Percentiles rank a stretch among this genome's conserved stretches.
These are phyloP conservation scores for Ischnus inquisitorius DNA, from an alignment of 2,888 invertebrate genomes.

Conservation along the genomic window DNA sequence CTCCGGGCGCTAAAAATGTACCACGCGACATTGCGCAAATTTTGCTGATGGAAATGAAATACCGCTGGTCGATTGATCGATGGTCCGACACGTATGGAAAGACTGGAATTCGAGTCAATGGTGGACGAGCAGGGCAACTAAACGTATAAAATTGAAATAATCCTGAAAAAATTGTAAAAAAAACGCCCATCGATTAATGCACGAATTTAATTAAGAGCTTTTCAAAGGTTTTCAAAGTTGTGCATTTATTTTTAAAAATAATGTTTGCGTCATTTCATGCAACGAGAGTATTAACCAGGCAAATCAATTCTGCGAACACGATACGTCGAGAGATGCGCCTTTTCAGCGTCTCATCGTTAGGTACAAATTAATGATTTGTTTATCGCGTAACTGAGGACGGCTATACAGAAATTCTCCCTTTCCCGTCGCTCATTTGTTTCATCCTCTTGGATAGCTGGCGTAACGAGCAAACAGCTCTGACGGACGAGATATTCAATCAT, in stretches of 20 bases:
- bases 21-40: conserved; percentile 11
- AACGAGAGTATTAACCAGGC: too few species aligned
- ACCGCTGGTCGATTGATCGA: conserved; percentile 19
- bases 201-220: too few species aligned
- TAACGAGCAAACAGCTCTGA: conserved; percentile 24
- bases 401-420: neutral
- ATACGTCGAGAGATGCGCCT: neutral
- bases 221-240: too few species aligned
- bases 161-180: too few species aligned
- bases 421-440: neutral
- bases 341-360: neutral
- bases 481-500: neutral
- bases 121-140: neutral
- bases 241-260: too few species aligned
- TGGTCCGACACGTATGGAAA: neutral
- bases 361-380: conserved; percentile 9
- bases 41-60: conserved; percentile 3
- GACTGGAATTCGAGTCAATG: neutral
- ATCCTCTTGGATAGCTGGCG: conserved; percentile 4
- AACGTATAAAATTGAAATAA: too few species aligned
- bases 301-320: too few species aligned
- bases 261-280: too few species aligned
- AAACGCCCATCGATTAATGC: too few species aligned
- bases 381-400: conserved; percentile 4
- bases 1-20: neutral